Evolutionary conservation across 2,113 vertebrate genomes (phyloP).

Genomic region (Sialia sialis): DNA sequence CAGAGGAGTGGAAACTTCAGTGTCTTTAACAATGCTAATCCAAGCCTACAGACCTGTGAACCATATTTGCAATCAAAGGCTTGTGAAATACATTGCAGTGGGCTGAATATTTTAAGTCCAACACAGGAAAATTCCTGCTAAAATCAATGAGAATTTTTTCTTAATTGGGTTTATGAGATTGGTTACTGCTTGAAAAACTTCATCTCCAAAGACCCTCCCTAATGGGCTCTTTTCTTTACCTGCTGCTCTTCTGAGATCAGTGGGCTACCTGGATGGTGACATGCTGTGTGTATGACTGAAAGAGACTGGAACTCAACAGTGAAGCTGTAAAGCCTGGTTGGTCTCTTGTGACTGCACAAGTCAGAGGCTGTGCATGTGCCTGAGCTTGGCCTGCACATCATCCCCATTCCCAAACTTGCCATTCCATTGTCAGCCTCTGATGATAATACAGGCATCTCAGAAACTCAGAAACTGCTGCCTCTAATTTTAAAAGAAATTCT

Average conservation of each 20-base stretch:
- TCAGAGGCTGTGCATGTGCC: not conserved
- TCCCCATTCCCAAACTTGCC: not conserved
- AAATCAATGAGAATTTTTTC: not conserved
- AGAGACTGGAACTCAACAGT: not conserved
- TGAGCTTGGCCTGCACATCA: not conserved
- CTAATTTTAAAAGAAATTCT: not conserved
- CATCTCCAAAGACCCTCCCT: not conserved
- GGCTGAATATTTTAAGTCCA: not conserved
- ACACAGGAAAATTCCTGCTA: not conserved
- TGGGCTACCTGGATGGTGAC: not conserved
- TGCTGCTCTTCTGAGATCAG: not conserved
- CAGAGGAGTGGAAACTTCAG: not conserved
- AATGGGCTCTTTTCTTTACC: not conserved
- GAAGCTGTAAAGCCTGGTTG: not conserved
- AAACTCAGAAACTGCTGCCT: not conserved
- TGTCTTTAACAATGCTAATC: not conserved
- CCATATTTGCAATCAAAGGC: not conserved
- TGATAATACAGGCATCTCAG: not conserved
- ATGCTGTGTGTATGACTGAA: not conserved
- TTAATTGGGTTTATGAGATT: not conserved
- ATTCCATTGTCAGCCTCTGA: not conserved
- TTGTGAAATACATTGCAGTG: not conserved
- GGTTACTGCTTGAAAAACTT: not conserved
- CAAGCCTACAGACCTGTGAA: not conserved
- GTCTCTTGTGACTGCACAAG: not conserved